Conservation (phyloP, 2,888 invertebrate species). For the Cheilosia variabilis region DNA sequence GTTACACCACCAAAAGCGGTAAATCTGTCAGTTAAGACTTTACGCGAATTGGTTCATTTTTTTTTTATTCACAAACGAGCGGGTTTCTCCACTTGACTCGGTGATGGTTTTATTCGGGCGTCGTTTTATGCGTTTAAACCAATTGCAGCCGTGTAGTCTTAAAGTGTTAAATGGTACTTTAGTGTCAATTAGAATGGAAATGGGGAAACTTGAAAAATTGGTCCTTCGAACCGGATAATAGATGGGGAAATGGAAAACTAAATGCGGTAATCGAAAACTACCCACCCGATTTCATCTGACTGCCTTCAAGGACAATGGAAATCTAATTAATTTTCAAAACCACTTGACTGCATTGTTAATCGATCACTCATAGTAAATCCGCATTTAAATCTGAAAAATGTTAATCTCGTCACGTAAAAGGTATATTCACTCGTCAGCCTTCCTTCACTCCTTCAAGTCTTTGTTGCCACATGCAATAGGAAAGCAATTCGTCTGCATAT, state of each 20-base stretch:
- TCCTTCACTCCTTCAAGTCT: neutral
- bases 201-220: no score
- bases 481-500: neutral
- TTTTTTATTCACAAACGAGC: neutral
- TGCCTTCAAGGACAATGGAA: slow-evolving; percentile 1
- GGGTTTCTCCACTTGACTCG: neutral
- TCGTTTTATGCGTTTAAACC: neutral
- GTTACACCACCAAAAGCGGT: neutral
- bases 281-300: neutral
- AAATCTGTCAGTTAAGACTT: slow-evolving; percentile 17
- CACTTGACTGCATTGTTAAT: neutral
- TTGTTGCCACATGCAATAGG: neutral
- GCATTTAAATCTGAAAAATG: neutral
- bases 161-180: no score
- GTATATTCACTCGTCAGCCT: neutral
- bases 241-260: no score
- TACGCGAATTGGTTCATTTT: slow-evolving; percentile 6
- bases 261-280: no score
- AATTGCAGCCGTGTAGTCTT: neutral
- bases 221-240: no score
- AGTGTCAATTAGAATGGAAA: no score
- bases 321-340: slow-evolving; percentile 6
- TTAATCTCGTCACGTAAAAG: neutral
- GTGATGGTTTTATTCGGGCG: neutral
- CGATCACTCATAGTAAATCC: neutral